A percentile compares a stretch with the other conserved stretches of the same genome.
These are phyloP conservation scores for Amazona vittata DNA, from an alignment of 2,113 vertebrate genomes.

Conservation along the genomic window DNA sequence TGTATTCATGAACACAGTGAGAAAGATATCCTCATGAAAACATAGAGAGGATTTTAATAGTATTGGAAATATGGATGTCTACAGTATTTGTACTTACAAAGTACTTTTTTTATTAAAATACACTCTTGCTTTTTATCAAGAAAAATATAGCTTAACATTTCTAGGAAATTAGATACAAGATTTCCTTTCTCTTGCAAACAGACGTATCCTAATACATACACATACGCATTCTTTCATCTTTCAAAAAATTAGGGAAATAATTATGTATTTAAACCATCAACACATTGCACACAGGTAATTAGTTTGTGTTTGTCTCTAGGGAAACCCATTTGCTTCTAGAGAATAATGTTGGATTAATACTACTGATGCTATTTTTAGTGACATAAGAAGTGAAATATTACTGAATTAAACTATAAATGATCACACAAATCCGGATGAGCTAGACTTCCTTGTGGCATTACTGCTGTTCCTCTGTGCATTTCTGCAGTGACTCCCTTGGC, in stretches of 20 bases:
- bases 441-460: neutral
- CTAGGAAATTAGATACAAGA: neutral
- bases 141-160: neutral
- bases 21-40: constrained; percentile 1
- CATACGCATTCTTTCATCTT: neutral
- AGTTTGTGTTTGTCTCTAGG: neutral
- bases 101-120: neutral
- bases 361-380: neutral
- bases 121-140: neutral
- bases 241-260: neutral
- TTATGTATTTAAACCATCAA: neutral
- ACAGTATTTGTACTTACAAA: neutral
- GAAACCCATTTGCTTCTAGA: constrained; percentile 1
- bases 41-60: neutral
- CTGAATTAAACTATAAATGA: neutral
- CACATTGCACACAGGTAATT: constrained; percentile 10
- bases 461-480: neutral
- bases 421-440: neutral
- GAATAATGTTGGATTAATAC: neutral
- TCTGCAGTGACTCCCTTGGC: neutral
- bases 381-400: neutral
- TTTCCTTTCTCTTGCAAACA: neutral
- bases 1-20: neutral
- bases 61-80: neutral
- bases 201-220: neutral